phyloP scores from a whole-genome alignment of 2,797 vertebrate species.

The Perdix hodgsoniae region DNA sequence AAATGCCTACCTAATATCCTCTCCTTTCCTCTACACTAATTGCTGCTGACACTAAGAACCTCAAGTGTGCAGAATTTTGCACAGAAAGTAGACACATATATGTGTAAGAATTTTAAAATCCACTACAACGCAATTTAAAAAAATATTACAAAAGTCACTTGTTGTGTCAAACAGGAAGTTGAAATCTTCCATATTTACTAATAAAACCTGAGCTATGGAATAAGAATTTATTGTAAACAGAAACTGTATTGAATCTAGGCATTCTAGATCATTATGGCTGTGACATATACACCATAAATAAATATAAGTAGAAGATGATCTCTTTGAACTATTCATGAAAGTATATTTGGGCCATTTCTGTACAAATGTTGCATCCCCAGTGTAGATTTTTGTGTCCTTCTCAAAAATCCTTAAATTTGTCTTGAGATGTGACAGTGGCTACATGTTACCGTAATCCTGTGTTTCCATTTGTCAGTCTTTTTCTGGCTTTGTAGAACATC shows the following conservation, averaged over 20 bases:
- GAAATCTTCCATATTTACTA: constrained; percentile 41
- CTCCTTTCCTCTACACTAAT: not conserved
- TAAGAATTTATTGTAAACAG: not conserved
- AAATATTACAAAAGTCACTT: not conserved
- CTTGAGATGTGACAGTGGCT: not conserved
- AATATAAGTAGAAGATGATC: constrained; percentile 8
- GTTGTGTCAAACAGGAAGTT: not conserved
- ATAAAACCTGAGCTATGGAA: not conserved
- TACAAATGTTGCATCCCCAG: not conserved
- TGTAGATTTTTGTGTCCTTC: not conserved
- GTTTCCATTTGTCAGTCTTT: not conserved
- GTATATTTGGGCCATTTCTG: constrained; percentile 3
- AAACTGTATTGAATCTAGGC: not conserved
- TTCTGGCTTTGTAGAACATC: not conserved
- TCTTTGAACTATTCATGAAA: not conserved
- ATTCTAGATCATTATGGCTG: not conserved
- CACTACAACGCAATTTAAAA: not conserved
- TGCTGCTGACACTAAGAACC: not conserved
- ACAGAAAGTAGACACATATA: not conserved
- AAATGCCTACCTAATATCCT: not conserved
- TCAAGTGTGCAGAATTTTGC: not conserved
- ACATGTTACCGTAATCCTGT: not conserved
- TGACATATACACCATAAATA: not conserved
- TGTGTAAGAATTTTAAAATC: not conserved
- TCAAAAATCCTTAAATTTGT: constrained; percentile 27